Percentiles rank a stretch among this genome's conserved stretches.
These are phyloP conservation scores for Anoplius nigerrimus DNA, from an alignment of 2,888 invertebrate species.

Conservation along the genomic window DNA sequence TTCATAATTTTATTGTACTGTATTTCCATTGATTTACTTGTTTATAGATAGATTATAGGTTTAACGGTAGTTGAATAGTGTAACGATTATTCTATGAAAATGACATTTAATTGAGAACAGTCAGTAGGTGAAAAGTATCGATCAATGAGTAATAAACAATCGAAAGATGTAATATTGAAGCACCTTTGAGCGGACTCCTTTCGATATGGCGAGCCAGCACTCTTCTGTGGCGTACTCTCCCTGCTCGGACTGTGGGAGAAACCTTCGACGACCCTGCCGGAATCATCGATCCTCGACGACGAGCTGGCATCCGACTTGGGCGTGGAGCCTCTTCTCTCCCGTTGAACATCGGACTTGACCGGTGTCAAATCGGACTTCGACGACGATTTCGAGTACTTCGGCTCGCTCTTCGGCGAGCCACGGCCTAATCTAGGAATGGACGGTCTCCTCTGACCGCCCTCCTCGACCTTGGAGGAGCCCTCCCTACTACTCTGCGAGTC, in stretches of 20 bases:
- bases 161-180: not conserved
- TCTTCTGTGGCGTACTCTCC: conserved; percentile 41
- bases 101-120: no score
- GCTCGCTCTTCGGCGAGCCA: conserved; percentile 50
- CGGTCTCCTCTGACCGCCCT: conserved; percentile 47
- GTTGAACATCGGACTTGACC: conserved; percentile 30
- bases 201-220: conserved; percentile 43
- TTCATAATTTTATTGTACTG: no score
- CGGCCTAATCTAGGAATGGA: conserved; percentile 52
- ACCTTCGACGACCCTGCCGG: conserved; percentile 50
- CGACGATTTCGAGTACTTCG: conserved; percentile 44
- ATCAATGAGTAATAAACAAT: not conserved
- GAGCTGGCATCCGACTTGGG: conserved; percentile 46
- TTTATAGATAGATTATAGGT: no score
- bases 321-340: conserved; percentile 48
- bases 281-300: conserved; percentile 49
- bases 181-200: conserved; percentile 53
- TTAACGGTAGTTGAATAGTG: no score
- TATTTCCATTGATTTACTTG: no score
- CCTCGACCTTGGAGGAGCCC: conserved; percentile 48
- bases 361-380: conserved; percentile 46
- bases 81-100: no score
- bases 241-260: conserved; percentile 45
- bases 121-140: not conserved
- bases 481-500: conserved; percentile 16